A percentile compares a stretch with the other conserved stretches of the same genome.
Evolutionary conservation across 2,113 vertebrate genomes (phyloP).

Genomic region (Uria aalge): DNA sequence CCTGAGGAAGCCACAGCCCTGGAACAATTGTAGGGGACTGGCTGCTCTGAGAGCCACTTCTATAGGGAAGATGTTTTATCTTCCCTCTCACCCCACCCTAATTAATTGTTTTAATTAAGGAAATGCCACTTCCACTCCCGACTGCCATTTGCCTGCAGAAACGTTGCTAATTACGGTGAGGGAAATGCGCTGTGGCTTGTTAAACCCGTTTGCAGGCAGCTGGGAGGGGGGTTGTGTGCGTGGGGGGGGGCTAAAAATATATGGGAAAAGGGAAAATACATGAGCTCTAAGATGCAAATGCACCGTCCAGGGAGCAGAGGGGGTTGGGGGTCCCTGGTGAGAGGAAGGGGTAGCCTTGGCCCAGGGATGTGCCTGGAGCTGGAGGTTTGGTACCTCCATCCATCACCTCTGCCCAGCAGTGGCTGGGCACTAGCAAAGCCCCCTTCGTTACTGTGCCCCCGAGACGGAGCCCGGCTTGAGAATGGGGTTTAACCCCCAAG

Average conservation of each 20-base stretch:
- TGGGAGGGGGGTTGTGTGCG: neutral
- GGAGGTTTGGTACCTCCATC: neutral
- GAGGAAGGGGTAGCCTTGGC: neutral
- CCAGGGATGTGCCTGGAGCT: neutral
- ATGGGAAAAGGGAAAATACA: neutral
- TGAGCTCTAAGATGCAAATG: neutral
- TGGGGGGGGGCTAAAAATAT: neutral
- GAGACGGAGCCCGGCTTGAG: accelerated
- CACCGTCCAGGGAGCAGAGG: accelerated
- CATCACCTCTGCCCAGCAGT: accelerated
- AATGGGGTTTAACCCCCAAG: neutral
- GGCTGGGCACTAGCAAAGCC: neutral
- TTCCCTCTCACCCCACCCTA: conserved; percentile 39
- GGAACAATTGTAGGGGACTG: accelerated
- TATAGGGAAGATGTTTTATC: neutral
- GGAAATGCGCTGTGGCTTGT: neutral
- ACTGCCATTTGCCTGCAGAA: conserved; percentile 60
- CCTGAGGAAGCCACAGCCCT: accelerated
- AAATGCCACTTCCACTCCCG: conserved; percentile 51
- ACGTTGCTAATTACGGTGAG: conserved; percentile 51
- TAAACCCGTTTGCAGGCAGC: neutral
- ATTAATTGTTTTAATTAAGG: conserved; percentile 73
- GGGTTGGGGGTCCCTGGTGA: neutral
- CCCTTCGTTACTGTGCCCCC: neutral
- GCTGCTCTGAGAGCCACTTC: neutral